Base-by-base conservation (phyloP, 1,140 invertebrate genomes). In the Coptotermes formosanus region DNA sequence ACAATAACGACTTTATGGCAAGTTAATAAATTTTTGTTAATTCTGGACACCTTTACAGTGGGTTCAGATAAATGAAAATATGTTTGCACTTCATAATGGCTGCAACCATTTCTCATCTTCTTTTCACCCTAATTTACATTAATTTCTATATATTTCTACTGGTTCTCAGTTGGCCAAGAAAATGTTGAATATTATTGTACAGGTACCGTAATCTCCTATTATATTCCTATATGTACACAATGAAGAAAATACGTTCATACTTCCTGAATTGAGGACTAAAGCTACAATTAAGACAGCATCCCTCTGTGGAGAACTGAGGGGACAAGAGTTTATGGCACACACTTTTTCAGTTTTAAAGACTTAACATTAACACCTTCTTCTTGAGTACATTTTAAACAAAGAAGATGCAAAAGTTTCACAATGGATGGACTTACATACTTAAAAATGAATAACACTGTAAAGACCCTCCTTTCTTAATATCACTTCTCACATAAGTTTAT, bases 191-290 rank as follows among this genome's bases (percentile, higher is more conserved):
- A 85, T 48, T 86, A 86, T 86, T 83, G 30, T 86, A 86, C 86
- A 86, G 86, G 86, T 86, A 86, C 86, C 38, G 38, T 83, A 86
- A 83, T 86, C n/a, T 86, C 59, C 32, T 55, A 55, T 83, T 69
- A 82, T 81, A 59, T 86, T 44, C 48, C n/a, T 64, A 48, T 83
- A 82, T 64, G 48, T 69, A 83, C 45, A 86, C 30, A 52, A 45
- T 82, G 86, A 84, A 86, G 82, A 86, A 86, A 86, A 86, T 86
- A 86, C 48, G 25, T 55, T 86, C 45, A 82, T 86, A 83, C 48
- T 83, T 86, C 45, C 45, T 84, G 44, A 85, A 59, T 38, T 64
- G 59, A 85, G 55, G 19, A 45, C 85, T 85, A 85, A 25, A 64
- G n/a, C 55, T 85, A 85, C 45, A 55, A 25, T 25, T 64, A 55